Evolutionary conservation across 2,888 invertebrate genomes (phyloP).

Genomic region (Camptogramma bilineatum): DNA sequence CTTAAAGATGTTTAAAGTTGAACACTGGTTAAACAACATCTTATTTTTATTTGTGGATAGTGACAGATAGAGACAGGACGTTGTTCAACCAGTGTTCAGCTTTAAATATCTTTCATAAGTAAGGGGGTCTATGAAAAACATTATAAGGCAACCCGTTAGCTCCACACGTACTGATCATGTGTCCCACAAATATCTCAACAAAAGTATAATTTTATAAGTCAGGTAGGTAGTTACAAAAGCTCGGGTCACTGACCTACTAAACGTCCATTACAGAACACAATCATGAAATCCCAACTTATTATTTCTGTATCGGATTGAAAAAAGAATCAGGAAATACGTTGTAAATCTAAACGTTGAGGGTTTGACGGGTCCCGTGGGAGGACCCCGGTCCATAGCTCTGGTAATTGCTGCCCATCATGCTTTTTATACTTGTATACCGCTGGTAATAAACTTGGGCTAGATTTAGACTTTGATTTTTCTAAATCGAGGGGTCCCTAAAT

Average conservation of each 20-base stretch:
- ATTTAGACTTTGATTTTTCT: conserved; percentile 5
- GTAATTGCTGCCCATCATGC: conserved; percentile 31
- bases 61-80: too few species aligned
- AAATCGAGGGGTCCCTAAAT: background rate
- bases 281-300: conserved; percentile 17
- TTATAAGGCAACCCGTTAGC: too few species aligned
- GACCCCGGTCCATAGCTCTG: conserved; percentile 9
- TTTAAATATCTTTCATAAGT: too few species aligned
- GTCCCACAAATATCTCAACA: too few species aligned
- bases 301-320: conserved; percentile 26
- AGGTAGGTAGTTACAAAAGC: background rate
- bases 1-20: too few species aligned
- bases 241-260: background rate
- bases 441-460: conserved; percentile 10
- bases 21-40: too few species aligned
- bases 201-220: too few species aligned
- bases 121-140: too few species aligned
- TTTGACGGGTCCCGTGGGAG: conserved; percentile 24
- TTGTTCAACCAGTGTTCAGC: too few species aligned
- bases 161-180: too few species aligned
- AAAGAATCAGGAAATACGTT: conserved; percentile 21
- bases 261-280: background rate
- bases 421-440: conserved; percentile 30
- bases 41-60: too few species aligned
- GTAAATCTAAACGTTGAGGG: conserved; percentile 31